Evolutionary conservation across 2,113 vertebrate species (phyloP), one percentile per base, ranked within the genome.

Genomic region (Danio rerio): DNA sequence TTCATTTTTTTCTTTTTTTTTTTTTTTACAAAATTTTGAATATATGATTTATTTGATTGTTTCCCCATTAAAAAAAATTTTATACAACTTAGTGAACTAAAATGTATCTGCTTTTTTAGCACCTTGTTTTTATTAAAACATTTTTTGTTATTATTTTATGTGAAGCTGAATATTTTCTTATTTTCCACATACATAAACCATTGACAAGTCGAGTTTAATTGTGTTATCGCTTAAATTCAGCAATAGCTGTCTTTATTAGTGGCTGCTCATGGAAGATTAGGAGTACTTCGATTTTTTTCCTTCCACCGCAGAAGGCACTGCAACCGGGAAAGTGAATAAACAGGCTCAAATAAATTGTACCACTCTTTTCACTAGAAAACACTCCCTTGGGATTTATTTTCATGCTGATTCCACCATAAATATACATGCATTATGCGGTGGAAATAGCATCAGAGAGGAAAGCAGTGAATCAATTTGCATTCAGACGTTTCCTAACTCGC

Each of bases 381-480:
- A 53, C 92, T 94, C 93, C 92, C 92, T 89, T 92, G 91, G 93
- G 93, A 92, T 92, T 93, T 91, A 89, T 92, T 93, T 92, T 90
- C 90, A 92, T 92, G 92, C 90, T 92, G 93, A 94, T 94, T 94
- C 89, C 88, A 91, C 93, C 92, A 93, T 94, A 94, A 94, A 94
- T 94, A 94, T 93, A 93, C 93, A 93, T 92, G 91, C 84, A 87
- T 94, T 94, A 92, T 89, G 90, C 55, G 81, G 72, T 62, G 82
- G 66, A 81, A 87, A 91, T 88, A 91, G 84, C 89, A 90, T 93
- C 92, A 87, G 90, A 87, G 85, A 31, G 89, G 90, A 88, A 90
- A 92, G 90, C 92, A 93, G 91, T 91, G 92, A 93, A 94, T 94
- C 92, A 92, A 93, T 94, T 94, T 93, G 93, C 91, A 90, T 94